Evolutionary conservation across 2,797 vertebrate genomes (phyloP).

Genomic region (Bradypodion ventrale): DNA sequence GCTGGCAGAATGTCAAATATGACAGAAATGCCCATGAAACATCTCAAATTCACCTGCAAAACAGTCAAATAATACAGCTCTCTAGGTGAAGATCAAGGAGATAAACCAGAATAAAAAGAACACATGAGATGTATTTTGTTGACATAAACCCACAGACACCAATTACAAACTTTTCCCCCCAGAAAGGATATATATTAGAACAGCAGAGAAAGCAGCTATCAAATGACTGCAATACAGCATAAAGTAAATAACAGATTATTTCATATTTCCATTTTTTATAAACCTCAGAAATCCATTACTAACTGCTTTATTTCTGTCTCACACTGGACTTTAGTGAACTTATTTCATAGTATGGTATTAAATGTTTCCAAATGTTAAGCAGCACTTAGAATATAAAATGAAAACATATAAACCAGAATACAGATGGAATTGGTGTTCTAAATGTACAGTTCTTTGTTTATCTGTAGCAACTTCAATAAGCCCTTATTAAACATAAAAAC

Average conservation of each 20-base stretch:
- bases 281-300: slow-evolving; percentile 7
- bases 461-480: background rate
- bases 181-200: background rate
- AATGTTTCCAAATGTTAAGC: background rate
- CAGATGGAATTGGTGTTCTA: background rate
- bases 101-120: background rate
- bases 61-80: background rate
- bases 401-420: background rate
- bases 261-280: slow-evolving; percentile 10
- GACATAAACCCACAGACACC: background rate
- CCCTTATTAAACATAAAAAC: slow-evolving; percentile 2
- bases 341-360: background rate
- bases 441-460: background rate
- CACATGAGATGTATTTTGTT: background rate
- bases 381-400: background rate
- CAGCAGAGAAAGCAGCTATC: background rate
- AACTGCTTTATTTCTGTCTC: slow-evolving; percentile 9
- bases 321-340: slow-evolving; percentile 16
- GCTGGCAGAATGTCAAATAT: background rate
- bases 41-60: background rate
- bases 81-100: background rate
- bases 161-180: background rate
- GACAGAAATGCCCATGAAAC: background rate
- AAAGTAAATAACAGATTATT: background rate
- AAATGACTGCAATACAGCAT: background rate